These are phyloP conservation scores for Mus minutoides DNA, from an alignment of 2,797 vertebrate genomes.

Conservation along the genomic window DNA sequence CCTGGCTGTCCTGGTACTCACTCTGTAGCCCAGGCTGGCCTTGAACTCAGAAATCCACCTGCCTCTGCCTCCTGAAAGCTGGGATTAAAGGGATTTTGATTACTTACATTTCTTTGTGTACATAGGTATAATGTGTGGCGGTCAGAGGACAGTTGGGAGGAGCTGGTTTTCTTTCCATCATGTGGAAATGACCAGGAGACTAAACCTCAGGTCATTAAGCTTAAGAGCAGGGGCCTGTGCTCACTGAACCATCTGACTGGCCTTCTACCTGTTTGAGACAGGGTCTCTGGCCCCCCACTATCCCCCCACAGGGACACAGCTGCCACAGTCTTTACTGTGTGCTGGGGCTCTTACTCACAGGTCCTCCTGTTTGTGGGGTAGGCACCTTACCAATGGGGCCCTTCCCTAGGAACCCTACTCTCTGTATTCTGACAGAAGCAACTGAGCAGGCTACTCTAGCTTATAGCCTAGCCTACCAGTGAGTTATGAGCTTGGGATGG, in stretches of 20 bases:
- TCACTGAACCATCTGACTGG: background rate
- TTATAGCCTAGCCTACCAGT: background rate
- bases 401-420: no score
- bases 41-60: no score
- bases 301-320: background rate
- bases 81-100: no score
- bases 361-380: background rate
- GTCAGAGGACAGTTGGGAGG: background rate
- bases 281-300: background rate
- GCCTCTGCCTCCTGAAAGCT: no score
- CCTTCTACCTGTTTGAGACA: background rate
- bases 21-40: no score
- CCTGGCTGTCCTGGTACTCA: no score
- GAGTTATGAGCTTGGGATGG: background rate
- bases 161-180: no score
- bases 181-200: background rate
- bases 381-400: background rate
- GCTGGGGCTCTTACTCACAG: background rate
- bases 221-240: no score
- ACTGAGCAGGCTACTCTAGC: background rate
- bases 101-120: background rate
- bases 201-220: background rate
- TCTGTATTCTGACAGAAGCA: background rate
- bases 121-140: background rate
- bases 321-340: background rate